Evolutionary conservation across 2,113 vertebrate genomes (phyloP).

Genomic region (Eleginops maclovinus): DNA sequence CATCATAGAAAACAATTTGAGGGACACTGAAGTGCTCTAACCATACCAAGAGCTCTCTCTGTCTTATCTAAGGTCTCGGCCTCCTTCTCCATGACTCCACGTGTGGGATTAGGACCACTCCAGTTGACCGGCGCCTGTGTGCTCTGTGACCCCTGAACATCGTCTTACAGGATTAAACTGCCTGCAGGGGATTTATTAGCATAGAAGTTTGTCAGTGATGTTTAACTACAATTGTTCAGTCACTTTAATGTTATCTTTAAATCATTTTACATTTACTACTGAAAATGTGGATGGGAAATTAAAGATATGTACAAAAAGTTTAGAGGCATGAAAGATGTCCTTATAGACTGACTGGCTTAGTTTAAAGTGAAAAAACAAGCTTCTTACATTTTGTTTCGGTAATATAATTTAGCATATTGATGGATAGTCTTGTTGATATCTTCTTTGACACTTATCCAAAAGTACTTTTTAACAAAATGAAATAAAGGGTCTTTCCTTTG

Average conservation of each 20-base stretch:
- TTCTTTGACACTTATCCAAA: background rate
- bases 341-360: background rate
- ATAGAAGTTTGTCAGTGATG: background rate
- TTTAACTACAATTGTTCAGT: background rate
- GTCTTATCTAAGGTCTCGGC: background rate
- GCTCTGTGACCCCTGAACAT: slow-evolving; percentile 44
- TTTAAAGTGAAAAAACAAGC: background rate
- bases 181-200: slow-evolving; percentile 41
- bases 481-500: background rate
- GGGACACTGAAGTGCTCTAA: slow-evolving; percentile 26
- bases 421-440: too few species aligned
- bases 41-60: background rate
- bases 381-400: background rate
- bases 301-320: background rate
- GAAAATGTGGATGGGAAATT: too few species aligned
- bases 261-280: background rate
- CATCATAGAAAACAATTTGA: background rate
- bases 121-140: slow-evolving; percentile 17
- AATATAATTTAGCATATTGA: background rate
- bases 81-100: slow-evolving; percentile 4
- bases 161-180: slow-evolving; percentile 30
- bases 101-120: slow-evolving; percentile 48
- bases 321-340: background rate
- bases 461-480: background rate
- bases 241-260: background rate